Percentiles rank a stretch among this genome's conserved stretches.
Evolutionary conservation across 1,140 invertebrate species (phyloP).

Genomic region (Pentalonia nigronervosa): DNA sequence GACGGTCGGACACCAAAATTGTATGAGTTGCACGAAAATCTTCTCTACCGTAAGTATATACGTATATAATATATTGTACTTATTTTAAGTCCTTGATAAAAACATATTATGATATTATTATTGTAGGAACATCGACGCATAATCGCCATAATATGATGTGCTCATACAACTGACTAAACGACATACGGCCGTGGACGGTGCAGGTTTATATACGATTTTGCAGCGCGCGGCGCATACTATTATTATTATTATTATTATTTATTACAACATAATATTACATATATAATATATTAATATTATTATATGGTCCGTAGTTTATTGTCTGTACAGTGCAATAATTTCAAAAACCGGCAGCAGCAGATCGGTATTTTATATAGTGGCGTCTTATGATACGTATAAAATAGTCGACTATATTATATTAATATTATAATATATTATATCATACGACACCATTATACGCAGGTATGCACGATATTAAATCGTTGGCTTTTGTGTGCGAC

Average conservation of each 20-base stretch:
- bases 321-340: not conserved
- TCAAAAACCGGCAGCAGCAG: not conserved
- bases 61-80: not conserved
- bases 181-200: too few relatives aligned
- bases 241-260: not conserved
- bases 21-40: not conserved
- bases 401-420: not conserved
- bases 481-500: not conserved
- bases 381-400: not conserved
- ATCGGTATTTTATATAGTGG: not conserved
- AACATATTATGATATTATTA: too few relatives aligned
- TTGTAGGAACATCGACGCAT: too few relatives aligned
- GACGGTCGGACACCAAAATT: not conserved
- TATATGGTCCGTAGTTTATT: not conserved
- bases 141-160: too few relatives aligned
- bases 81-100: too few relatives aligned
- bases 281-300: too few relatives aligned
- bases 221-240: too few relatives aligned
- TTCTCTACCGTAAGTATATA: not conserved
- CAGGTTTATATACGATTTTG: not conserved
- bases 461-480: not conserved
- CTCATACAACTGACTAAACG: too few relatives aligned
- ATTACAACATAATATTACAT: not conserved
- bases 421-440: not conserved
- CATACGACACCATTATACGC: not conserved